Percentiles rank a stretch among this genome's conserved stretches.
Conservation (phyloP, 64 coral and sea anemone genomes). For the Catalaphyllia jardinei region DNA sequence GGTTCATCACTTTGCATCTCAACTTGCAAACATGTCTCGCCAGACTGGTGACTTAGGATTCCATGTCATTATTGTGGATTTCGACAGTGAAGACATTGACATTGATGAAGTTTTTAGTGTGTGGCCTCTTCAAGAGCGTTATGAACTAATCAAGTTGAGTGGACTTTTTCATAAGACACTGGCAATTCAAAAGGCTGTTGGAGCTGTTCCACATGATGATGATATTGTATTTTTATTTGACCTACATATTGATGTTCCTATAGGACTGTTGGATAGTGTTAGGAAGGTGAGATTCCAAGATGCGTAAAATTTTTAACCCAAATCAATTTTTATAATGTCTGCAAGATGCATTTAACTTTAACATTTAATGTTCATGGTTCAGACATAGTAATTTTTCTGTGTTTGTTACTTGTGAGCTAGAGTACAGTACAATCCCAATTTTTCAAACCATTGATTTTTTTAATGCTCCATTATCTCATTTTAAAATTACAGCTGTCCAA, state of each 20-base stretch:
- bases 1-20: slow-evolving; percentile 43
- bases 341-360: too few species aligned
- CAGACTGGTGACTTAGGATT: slow-evolving; percentile 18
- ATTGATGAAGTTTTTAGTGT: slow-evolving; percentile 13
- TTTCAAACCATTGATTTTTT: too few species aligned
- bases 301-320: neutral
- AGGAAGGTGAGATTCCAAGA: slow-evolving; percentile 1
- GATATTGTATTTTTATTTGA: slow-evolving; percentile 53
- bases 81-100: slow-evolving; percentile 43
- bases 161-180: slow-evolving; percentile 39
- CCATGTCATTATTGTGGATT: slow-evolving; percentile 35
- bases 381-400: too few species aligned
- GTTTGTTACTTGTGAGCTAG: too few species aligned
- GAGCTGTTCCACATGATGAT: slow-evolving; percentile 21
- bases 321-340: neutral
- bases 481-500: too few species aligned
- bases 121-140: neutral
- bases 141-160: slow-evolving; percentile 24
- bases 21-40: slow-evolving; percentile 10
- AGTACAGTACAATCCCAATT: too few species aligned
- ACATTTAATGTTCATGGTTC: too few species aligned
- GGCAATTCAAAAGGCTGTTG: slow-evolving; percentile 33
- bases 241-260: slow-evolving; percentile 46
- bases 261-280: slow-evolving; percentile 20
- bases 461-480: too few species aligned